Conservation (phyloP, 2,797 vertebrate species). For the Coranthus polyacanthus region DNA sequence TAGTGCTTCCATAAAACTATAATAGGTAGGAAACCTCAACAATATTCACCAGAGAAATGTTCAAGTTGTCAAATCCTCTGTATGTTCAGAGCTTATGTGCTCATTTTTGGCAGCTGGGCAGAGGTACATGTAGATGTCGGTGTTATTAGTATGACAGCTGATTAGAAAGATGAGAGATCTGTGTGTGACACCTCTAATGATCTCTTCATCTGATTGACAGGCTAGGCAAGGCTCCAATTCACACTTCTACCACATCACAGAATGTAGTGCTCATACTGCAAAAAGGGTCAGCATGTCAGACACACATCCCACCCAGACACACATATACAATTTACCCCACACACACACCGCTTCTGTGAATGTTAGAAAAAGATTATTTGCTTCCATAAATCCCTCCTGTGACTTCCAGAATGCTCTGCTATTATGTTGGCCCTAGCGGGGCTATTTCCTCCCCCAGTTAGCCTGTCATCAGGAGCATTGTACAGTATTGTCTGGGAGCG, state of each 20-base stretch:
- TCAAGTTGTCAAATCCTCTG: constrained; percentile 25
- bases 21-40: constrained; percentile 23
- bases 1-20: neutral
- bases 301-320: constrained; percentile 37
- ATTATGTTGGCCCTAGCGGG: constrained; percentile 67
- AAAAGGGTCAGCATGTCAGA: constrained; percentile 63
- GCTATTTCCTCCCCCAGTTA: constrained; percentile 81
- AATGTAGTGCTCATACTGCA: constrained; percentile 48
- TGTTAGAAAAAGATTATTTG: constrained; percentile 69
- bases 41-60: constrained; percentile 14
- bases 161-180: constrained; percentile 69
- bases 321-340: constrained; percentile 30
- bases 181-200: constrained; percentile 75
- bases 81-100: constrained; percentile 31
- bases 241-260: constrained; percentile 68
- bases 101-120: constrained; percentile 55
- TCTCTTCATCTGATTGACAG: constrained; percentile 78
- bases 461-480: constrained; percentile 81
- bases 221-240: constrained; percentile 73
- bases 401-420: constrained; percentile 75
- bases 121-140: constrained; percentile 44
- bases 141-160: constrained; percentile 66
- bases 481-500: constrained; percentile 70
- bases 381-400: constrained; percentile 72
- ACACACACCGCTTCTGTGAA: constrained; percentile 43